Evolutionary conservation across 2,888 invertebrate genomes (phyloP).

Genomic region (Aspidiotus rigidus): DNA sequence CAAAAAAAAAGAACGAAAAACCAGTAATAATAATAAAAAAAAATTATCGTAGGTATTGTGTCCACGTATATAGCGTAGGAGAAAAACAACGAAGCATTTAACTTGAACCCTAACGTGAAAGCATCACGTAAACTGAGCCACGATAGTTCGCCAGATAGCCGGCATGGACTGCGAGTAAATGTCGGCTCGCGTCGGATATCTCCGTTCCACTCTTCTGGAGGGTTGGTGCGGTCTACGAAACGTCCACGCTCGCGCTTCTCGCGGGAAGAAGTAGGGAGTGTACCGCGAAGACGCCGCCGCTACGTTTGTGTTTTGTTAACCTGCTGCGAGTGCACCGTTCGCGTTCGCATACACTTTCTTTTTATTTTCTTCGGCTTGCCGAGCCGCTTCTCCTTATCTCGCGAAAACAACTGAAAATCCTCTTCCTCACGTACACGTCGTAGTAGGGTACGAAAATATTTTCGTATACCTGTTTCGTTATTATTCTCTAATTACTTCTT

Average conservation of each 20-base stretch:
- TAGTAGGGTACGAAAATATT: too few species aligned
- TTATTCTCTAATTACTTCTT: too few species aligned
- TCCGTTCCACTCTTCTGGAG: slow-evolving; percentile 27
- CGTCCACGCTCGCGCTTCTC: slow-evolving; percentile 12
- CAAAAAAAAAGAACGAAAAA: slow-evolving; percentile 2
- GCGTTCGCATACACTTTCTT: too few species aligned
- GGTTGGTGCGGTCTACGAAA: slow-evolving; percentile 29
- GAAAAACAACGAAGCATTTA: neutral
- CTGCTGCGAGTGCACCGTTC: too few species aligned
- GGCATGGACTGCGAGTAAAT: slow-evolving; percentile 30
- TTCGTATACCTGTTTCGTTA: too few species aligned
- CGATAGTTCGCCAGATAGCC: slow-evolving; percentile 34
- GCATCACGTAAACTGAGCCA: slow-evolving; percentile 28
- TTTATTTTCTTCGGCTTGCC: neutral
- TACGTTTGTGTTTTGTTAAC: neutral
- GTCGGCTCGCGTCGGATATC: slow-evolving; percentile 32
- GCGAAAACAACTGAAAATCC: neutral
- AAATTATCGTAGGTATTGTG: slow-evolving; percentile 11
- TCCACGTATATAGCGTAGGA: slow-evolving; percentile 11
- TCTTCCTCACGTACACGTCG: too few species aligned
- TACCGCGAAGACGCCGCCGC: slow-evolving; percentile 6
- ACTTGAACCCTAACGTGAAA: slow-evolving; percentile 21
- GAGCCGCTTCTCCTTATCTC: neutral
- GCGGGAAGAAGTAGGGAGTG: slow-evolving; percentile 8
- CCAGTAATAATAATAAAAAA: neutral